Evolutionary conservation across 2,888 invertebrate species (phyloP), one percentile per base, ranked within the genome.

Genomic region (Lasioglossum malachurum): DNA sequence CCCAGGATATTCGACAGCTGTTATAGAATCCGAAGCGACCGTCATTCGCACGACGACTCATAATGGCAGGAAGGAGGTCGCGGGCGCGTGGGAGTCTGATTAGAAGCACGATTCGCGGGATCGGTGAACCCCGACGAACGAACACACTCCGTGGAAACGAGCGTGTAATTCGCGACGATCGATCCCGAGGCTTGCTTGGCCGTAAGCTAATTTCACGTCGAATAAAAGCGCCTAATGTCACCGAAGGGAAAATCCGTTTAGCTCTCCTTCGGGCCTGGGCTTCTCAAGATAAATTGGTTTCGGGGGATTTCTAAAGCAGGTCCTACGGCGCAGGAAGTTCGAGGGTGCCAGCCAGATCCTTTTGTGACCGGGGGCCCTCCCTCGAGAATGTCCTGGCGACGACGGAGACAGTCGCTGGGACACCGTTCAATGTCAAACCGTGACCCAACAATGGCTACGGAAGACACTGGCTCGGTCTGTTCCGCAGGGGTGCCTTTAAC

Each of bases 241-340:
- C 86, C 87, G 88, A 78, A 90, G 88, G 84, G 90, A 89, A 94
- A 94, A 94, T 94, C 94, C 94, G 93, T 94, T 94, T 94, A 94
- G 92, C 90, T 91, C 91, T 23, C 7, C 44, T 57, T 27, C 57
- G 44, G 89, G 89, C 87, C 86, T 87, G 83, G 83, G 88, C 91
- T 93, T 91, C 93, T 93, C 92, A 92, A 93, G 94, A 94, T 94
- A 94, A 94, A 94, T 94, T 94, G 93, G 91, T 93, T 93, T 92
- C 91, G 91, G 86, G 82, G 82, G 90, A 93, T 94, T 94, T 94
- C 92, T 93, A 94, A 94, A 92, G 94, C 93, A 91, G 91, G 91
- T 93, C 90, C 92, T 91, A 92, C 90, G 78, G 75, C 78, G 87
- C 89, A 87, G 89, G 88, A 91, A 92, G 89, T 88, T 88, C 76